Conservation (phyloP, 2,888 invertebrate genomes). For the Pelosia muscerda region DNA sequence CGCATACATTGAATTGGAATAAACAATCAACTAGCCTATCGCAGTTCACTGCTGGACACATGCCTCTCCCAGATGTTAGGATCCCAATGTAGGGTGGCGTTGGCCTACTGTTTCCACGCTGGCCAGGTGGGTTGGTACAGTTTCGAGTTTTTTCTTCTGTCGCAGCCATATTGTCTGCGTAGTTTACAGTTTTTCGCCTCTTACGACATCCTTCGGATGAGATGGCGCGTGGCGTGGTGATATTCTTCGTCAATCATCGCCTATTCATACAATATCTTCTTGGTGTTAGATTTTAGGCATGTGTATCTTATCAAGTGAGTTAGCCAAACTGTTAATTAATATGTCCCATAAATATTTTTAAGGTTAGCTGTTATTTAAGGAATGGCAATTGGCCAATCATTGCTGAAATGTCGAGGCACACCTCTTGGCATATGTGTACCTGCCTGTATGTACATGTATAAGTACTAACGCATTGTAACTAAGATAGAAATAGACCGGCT, state of each 20-base stretch:
- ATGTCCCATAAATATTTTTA: slow-evolving; percentile 1
- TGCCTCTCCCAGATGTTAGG: too few species aligned
- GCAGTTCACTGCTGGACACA: too few species aligned
- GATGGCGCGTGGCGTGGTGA: too few species aligned
- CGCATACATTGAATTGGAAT: not conserved
- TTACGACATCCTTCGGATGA: too few species aligned
- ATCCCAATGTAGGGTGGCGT: too few species aligned
- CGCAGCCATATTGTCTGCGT: too few species aligned
- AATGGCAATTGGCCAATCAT: slow-evolving; percentile 42
- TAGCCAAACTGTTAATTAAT: not conserved
- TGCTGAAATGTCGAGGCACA: slow-evolving; percentile 25
- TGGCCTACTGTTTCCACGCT: too few species aligned
- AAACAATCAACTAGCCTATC: too few species aligned
- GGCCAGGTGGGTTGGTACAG: too few species aligned
- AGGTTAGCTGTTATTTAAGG: slow-evolving; percentile 21
- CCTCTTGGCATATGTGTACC: slow-evolving; percentile 17
- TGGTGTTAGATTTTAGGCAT: not conserved
- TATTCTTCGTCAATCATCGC: too few species aligned
- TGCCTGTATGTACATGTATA: not conserved
- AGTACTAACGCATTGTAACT: not conserved
- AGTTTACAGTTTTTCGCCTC: too few species aligned
- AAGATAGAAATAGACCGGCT: slow-evolving; percentile 13
- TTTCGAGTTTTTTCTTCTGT: too few species aligned
- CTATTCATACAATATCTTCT: not conserved
- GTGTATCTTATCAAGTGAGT: not conserved